Base-by-base conservation (phyloP, 2,113 vertebrate species). In the Bambusicola thoracicus region DNA sequence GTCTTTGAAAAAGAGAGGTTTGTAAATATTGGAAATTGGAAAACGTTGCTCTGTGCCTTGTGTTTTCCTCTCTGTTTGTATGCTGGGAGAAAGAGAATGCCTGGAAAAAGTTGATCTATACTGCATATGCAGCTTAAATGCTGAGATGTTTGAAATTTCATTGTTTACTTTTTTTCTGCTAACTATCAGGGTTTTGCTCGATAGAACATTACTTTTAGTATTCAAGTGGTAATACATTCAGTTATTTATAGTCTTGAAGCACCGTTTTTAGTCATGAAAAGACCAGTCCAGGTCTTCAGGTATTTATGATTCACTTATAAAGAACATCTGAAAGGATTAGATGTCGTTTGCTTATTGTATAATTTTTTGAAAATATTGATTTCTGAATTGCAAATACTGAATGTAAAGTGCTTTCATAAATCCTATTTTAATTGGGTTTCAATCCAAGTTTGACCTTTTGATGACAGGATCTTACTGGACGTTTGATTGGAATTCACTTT, bases 341-440 rank as follows among this genome's bases (percentile, higher is more conserved):
- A 43, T 93, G 79, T 49, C 96, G 89, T 91, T 89, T 95, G 85
- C 90, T 90, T 97, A 96, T 95, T 94, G 92, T 96, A 93, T 97
- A 94, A 90, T 94, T 97, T 95, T 95, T 95, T 0, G 69, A 86
- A 96, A 97, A 94, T 96, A 95, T 77, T 96, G 92, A 95, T 90
- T 97, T 96, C 73, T 95, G 59, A 94, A 97, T 92, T 95, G 91
- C 44, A 95, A 94, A 95, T 95, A 89, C 70, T 91, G 92, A 94
- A 92, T 97, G 40, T 93, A 94, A 93, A 94, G 93, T 92, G 76
- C 81, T 89, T 58, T 36, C 69, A 93, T 90, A 90, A 94, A 95
- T 96, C 95, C 94, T 92, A 19, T 96, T 96, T 97, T 97, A 96
- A 97, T 97, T 95, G 83, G 83, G 82, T 89, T 92, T 96, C 94